Base-by-base conservation (phyloP, 53 echinoderm and acorn worm species). In the Zoroaster sp. region DNA sequence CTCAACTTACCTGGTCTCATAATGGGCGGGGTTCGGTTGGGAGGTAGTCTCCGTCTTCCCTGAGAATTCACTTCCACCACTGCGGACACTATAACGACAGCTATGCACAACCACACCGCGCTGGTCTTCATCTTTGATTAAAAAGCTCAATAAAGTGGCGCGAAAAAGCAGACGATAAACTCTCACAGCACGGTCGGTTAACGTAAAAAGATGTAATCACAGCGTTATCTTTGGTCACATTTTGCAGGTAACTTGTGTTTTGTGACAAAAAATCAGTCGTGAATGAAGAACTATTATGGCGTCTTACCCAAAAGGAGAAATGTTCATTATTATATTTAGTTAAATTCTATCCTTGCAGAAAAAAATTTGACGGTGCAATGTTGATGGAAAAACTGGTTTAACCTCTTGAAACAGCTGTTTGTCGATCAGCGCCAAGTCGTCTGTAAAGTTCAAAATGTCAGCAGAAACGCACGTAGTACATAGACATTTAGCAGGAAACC, bases 1-100 rank as follows among this genome's bases (percentile, higher is more conserved):
- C n/a, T n/a, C n/a, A 34, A 81, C 85, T 85, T 49, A 85, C 85
- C 71, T 13, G 85, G 85, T 85, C 85, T 70, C 44, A 85, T 12
- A 15, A 85, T 47, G 4, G 36, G 10, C 23, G 85, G 85, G n/a
- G 21, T 70, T 38, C 70, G 21, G 37, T 85, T 71, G 0, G 71
- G 71, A 2, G 85, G 85, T 0, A 85, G 85, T 85, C 85, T 32
- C n/a, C n/a, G n/a, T 28, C 72, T 69, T 5, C 83, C 47, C 39
- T 85, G 85, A 11, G 69, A 13, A 70, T 71, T 42, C 71, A 85
- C 85, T 8, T 45, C 70, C 13, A 70, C 85, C 15, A 41, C 36
- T 41, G 69, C 28, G n/a, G n/a, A n/a, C 11, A 46, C 69, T 18
- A 43, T 42, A 9, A 85, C 70, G 43, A 85, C 17, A 33, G 70